Evolutionary conservation across 1,140 invertebrate genomes (phyloP).

Genomic region (Frieseomelitta varia): DNA sequence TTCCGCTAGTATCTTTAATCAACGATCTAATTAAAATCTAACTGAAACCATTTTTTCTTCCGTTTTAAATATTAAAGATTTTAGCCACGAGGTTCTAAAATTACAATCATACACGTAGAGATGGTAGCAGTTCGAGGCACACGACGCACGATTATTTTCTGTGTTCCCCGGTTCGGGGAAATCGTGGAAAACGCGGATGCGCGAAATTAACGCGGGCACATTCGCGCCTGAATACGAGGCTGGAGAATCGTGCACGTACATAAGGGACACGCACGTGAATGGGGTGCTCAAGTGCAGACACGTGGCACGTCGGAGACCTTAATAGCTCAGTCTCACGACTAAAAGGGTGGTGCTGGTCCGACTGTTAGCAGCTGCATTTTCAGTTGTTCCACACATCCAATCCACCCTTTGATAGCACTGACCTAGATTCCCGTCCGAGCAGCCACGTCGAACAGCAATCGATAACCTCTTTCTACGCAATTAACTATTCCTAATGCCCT

Average conservation of each 20-base stretch:
- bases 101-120: too few relatives aligned
- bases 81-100: too few relatives aligned
- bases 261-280: slow-evolving; percentile 11
- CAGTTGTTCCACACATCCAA: slow-evolving; percentile 25
- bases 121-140: too few relatives aligned
- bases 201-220: not conserved
- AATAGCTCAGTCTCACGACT: slow-evolving; percentile 43
- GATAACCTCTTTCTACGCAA: slow-evolving; percentile 14
- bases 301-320: slow-evolving; percentile 47
- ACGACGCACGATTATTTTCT: too few relatives aligned
- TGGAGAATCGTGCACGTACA: not conserved
- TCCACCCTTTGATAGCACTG: slow-evolving; percentile 31
- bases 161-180: not conserved
- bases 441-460: slow-evolving; percentile 16
- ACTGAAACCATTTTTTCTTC: too few relatives aligned
- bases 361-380: slow-evolving; percentile 32
- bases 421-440: slow-evolving; percentile 19
- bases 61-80: too few relatives aligned
- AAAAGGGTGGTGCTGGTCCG: slow-evolving; percentile 15
- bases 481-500: not conserved
- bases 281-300: slow-evolving; percentile 32
- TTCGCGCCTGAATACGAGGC: slow-evolving; percentile 6
- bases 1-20: too few relatives aligned
- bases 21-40: too few relatives aligned
- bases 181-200: not conserved